Evolutionary conservation across 2,797 vertebrate genomes (phyloP), one percentile per base, ranked within the genome.

Genomic region (Lutjanus argentimaculatus): DNA sequence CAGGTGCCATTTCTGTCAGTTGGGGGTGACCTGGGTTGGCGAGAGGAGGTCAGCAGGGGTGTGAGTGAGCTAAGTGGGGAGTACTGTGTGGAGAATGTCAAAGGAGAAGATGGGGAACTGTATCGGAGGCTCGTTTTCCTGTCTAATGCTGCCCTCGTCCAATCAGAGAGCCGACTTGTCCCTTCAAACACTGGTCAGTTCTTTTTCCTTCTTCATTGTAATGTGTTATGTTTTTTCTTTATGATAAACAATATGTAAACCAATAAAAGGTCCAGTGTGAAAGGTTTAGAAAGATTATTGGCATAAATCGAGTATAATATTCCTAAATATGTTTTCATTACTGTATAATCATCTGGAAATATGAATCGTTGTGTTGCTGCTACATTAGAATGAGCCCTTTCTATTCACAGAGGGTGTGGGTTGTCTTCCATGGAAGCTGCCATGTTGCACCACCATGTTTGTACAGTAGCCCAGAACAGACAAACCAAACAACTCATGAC

Each of bases 1-100:
- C 48, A 99, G 99, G 97, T 99, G 72, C 98, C 98, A 0, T 99
- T 99, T 89, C 88, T 99, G 69, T 98, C 99, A 0, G 97, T 97
- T 49, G 98, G 97, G 58, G 98, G 97, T 17, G 97, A 98, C 90
- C 96, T 99, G 0, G 98, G 98, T 30, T 96, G 96, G 94, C 95
- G 98, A 63, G 95, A 95, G 0, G 93, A 98, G 82, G 93, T 86
- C 84, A 96, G 97, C 82, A 79, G 86, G 8, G 97, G 92, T 57
- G 86, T 83, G 83, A 99, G 98, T 85, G 86, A 95, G 66, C 82
- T 97, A 84, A 99, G 98, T 0, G 98, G 98, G 0, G 95, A 98
- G 25, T 99, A 96, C 0, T 95, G 97, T 0, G 96, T 99, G 14
- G 98, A 99, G 92, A 98, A 99, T 0, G 97, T 99, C 56, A 96